Conservation (phyloP, 2,797 vertebrate species). For the Chrosomus eos region DNA sequence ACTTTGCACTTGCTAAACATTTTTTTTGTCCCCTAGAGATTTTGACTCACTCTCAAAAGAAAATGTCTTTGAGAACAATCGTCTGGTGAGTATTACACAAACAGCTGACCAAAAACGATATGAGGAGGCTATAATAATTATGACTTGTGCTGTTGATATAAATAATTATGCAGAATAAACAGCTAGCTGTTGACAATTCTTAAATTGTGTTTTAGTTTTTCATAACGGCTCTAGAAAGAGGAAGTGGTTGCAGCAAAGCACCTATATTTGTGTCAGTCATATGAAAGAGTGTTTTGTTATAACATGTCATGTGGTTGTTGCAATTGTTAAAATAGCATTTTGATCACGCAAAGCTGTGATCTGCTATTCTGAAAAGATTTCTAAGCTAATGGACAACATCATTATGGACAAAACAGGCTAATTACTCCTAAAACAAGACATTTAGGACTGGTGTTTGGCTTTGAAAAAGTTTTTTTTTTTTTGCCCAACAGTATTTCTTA, state of each 20-base stretch:
- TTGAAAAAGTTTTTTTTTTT: background rate
- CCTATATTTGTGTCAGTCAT: background rate
- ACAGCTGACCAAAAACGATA: constrained; percentile 18
- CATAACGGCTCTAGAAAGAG: background rate
- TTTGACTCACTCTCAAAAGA: constrained; percentile 94
- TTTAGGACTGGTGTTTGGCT: background rate
- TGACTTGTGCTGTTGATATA: background rate
- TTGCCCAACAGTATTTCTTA: background rate
- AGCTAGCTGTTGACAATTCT: background rate
- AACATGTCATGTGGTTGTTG: background rate
- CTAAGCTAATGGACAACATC: background rate
- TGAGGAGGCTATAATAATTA: background rate
- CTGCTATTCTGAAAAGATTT: background rate
- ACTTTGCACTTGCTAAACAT: background rate
- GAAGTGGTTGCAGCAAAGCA: constrained; percentile 18
- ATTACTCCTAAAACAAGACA: background rate
- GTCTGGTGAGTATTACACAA: constrained; percentile 83
- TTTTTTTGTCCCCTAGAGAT: constrained; percentile 79
- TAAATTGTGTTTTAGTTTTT: background rate
- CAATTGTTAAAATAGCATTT: background rate
- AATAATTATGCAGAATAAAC: background rate
- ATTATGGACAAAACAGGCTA: background rate
- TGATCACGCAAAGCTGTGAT: background rate
- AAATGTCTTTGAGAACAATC: constrained; percentile 96
- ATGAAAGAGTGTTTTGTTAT: background rate